Evolutionary conservation across 2,113 vertebrate species (phyloP), one percentile per base, ranked within the genome.

Genomic region (Polypterus senegalus): DNA sequence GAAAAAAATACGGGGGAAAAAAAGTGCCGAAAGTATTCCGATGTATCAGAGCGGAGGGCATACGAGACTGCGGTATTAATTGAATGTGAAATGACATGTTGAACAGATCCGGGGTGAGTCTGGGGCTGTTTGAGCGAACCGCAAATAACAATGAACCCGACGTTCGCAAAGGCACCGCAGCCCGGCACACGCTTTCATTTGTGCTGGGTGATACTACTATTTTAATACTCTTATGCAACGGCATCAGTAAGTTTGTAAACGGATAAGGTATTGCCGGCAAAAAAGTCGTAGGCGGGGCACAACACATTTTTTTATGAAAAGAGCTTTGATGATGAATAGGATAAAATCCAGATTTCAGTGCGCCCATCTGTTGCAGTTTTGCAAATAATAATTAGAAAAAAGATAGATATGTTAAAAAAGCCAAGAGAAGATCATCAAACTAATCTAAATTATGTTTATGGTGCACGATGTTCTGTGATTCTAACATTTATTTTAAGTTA

Each of bases 301-400:
- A 10, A 58, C 64, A 60, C 71, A 57, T 71, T 73, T 71, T 76
- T 27, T 75, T 61, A 66, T 66, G 9, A 46, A 62, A 61, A 27
- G 0, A n/a, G 61, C 52, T 63, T 77, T 72, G 68, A 73, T 69
- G 70, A 63, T 52, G 69, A 59, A 68, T 64, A 76, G 71, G 70
- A 68, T 69, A 71, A 66, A 68, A 70, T 63, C 68, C 66, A 70
- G 72, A 66, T 76, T 68, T 72, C 55, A 60, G 69, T 54, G 66
- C 65, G 58, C 73, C 75, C 79, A 83, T 83, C 79, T 81, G 80
- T 80, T 81, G 78, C 80, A 72, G 67, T 69, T 72, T 75, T 70
- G 69, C 68, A 74, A 74, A 72, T 71, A 77, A 75, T 79, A 27
- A 56, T 54, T n/a, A n/a, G 54, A 48, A 54, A 10, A 59, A 9